Conservation (phyloP, 2,113 vertebrate genomes). For the Hydrochoerus hydrochaeris region DNA sequence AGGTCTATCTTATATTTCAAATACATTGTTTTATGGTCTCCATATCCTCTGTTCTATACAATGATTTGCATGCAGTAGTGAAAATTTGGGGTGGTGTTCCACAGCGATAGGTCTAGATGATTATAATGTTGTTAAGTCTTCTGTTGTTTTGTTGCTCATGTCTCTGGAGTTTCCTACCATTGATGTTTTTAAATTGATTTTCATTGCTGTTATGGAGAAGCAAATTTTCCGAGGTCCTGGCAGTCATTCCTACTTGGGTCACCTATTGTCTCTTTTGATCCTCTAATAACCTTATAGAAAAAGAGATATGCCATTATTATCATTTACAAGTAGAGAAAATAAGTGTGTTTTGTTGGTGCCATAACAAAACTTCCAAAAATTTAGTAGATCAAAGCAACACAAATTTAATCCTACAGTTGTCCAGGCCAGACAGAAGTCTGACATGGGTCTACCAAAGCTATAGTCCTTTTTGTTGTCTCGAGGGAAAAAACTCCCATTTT, state of each 20-base stretch:
- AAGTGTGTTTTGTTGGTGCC: background rate
- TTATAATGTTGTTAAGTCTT: background rate
- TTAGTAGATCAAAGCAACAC: background rate
- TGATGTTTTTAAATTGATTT: background rate
- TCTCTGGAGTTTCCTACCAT: background rate
- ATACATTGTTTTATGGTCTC: too few species aligned
- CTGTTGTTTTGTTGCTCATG: background rate
- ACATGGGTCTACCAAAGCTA: background rate
- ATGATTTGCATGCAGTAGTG: too few species aligned
- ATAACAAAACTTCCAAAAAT: conserved; percentile 31
- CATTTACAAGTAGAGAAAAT: conserved; percentile 11
- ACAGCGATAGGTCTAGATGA: background rate
- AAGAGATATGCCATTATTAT: background rate
- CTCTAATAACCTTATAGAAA: background rate
- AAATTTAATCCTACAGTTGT: background rate
- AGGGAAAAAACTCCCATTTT: background rate
- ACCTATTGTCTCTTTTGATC: background rate
- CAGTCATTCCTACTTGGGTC: background rate
- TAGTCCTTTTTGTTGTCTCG: background rate
- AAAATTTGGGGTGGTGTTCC: background rate
- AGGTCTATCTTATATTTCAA: too few species aligned
- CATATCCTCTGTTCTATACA: too few species aligned
- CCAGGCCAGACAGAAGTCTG: background rate
- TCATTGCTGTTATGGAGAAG: background rate
- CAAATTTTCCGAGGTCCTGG: background rate